phyloP scores from a whole-genome alignment of 2,888 invertebrate genomes.

The Papilio elwesi region DNA sequence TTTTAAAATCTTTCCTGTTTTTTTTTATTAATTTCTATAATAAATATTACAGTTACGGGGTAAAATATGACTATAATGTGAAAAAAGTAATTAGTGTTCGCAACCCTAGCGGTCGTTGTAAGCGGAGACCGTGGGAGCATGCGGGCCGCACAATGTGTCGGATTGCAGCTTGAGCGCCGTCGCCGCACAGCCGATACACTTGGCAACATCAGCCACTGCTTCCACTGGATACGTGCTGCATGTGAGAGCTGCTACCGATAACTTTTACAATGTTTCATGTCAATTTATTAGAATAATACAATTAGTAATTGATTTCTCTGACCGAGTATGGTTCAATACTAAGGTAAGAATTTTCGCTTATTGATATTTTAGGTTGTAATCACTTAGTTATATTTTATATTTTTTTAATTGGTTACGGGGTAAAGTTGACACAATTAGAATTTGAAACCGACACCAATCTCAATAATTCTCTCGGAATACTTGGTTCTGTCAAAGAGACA shows the following conservation, averaged over 20 bases:
- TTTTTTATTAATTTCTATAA: neutral
- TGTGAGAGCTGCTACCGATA: conserved; percentile 17
- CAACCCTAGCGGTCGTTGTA: conserved; percentile 44
- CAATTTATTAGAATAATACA: neutral
- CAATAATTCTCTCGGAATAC: no score
- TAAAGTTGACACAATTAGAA: no score
- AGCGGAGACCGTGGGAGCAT: conserved; percentile 76
- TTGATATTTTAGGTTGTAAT: no score
- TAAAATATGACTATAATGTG: neutral
- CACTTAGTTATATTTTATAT: no score
- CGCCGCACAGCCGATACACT: conserved; percentile 25
- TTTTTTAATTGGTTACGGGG: no score
- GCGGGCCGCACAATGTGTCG: conserved; percentile 59
- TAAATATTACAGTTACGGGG: neutral
- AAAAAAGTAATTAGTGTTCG: conserved; percentile 15
- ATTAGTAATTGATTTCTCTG: neutral
- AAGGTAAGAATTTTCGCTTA: no score
- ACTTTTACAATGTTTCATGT: neutral
- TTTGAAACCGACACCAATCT: no score
- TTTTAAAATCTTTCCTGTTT: no score
- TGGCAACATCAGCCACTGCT: conserved; percentile 27
- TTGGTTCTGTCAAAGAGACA: no score
- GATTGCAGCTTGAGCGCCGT: conserved; percentile 45
- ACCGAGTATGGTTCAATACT: no score
- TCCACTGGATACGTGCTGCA: conserved; percentile 25